phyloP scores from a whole-genome alignment of 2,888 invertebrate species.

The Vanessa cardui region DNA sequence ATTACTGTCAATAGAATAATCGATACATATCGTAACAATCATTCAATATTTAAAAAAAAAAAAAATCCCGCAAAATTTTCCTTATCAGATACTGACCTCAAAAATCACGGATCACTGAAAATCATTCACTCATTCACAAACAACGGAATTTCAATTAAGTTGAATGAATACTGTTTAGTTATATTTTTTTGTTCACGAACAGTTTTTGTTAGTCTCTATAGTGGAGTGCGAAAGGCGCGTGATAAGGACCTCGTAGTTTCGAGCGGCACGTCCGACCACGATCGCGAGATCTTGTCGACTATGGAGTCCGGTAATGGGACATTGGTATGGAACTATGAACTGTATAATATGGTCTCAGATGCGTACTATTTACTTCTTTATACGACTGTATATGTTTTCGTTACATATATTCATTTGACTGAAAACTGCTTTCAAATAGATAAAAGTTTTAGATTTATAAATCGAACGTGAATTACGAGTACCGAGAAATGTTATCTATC shows the following conservation, averaged over 20 bases:
- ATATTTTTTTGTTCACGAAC: conserved; percentile 24
- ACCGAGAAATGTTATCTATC: not conserved
- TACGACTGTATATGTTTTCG: conserved; percentile 35
- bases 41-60: not conserved
- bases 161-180: conserved; percentile 2
- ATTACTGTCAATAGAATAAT: conserved; percentile 15
- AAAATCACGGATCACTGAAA: conserved; percentile 55
- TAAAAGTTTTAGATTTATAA: conserved; percentile 28
- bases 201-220: conserved; percentile 36
- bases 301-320: conserved; percentile 40
- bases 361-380: conserved; percentile 53
- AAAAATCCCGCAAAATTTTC: conserved; percentile 39
- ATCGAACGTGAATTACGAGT: conserved; percentile 1
- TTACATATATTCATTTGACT: conserved; percentile 34
- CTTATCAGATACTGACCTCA: conserved; percentile 61
- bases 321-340: conserved; percentile 2
- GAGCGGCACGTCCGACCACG: conserved; percentile 61
- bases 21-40: conserved; percentile 9
- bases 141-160: conserved; percentile 27
- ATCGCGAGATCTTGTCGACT: conserved; percentile 67
- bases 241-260: conserved; percentile 50
- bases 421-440: conserved; percentile 31
- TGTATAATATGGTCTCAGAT: conserved; percentile 45
- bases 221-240: conserved; percentile 54
- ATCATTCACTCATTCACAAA: conserved; percentile 56